Base-by-base conservation (phyloP, 2,797 vertebrate genomes). In the Poecilia velifera region DNA sequence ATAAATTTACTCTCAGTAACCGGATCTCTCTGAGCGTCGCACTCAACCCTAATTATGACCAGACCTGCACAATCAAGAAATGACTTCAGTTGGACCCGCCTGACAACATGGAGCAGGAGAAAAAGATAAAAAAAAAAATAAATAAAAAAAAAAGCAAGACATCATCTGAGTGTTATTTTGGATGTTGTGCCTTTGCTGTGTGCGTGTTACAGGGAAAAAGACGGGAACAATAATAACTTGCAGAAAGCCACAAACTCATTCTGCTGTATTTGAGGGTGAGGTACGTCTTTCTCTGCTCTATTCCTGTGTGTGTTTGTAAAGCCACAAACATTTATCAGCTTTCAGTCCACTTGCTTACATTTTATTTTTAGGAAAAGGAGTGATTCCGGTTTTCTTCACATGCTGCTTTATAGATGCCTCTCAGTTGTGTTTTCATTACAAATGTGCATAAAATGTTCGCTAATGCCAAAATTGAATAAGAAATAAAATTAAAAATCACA, bases 391-490 rank as follows among this genome's bases (percentile, higher is more conserved):
- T 77, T 45, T 31, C 62, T 71, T 76, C 77, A 80, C 79, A 77
- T 62, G 43, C 55, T 76, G 47, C 59, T 13, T 39, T 72, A 2
- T 86, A 74, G 79, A 87, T 79, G 49, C 73, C 64, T 78, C n/a
- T 62, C 41, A 45, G 49, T 57, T 16, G 46, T 1, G 14, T 16
- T 47, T 16, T 47, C 14, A 47, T 16, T 16, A 16, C 46, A 47
- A 16, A 47, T 47, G 46, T 47, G 46, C 46, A 47, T 14, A 16
- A 47, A 47, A 47, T 47, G 46, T 47, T 47, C 1, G 0, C 46
- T 47, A 47, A 47, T 47, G 46, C 16, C 14, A 4, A 47, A 47
- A 47, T 47, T 47, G 46, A 1, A 1, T 5, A 47, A 47, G 14
- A 16, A 47, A 4, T 14, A 1, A 47, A 47, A 47, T 47, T 16